A percentile compares a stretch with the other conserved stretches of the same genome.
phyloP scores from a whole-genome alignment of 2,797 vertebrate species.

The Enoplosus armatus region DNA sequence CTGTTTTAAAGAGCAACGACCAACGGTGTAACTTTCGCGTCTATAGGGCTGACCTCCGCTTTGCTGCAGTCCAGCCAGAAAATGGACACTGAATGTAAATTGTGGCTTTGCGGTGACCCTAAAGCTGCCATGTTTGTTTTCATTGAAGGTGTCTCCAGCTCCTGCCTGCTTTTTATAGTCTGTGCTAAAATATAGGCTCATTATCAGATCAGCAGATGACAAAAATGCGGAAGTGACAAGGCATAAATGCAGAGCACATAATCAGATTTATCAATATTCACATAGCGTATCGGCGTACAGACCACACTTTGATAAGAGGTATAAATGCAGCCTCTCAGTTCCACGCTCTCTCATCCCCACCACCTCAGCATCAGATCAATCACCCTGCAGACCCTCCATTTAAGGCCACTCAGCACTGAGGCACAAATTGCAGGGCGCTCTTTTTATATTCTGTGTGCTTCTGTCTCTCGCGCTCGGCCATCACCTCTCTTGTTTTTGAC shows the following conservation, averaged over 20 bases:
- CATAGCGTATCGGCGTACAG: background rate
- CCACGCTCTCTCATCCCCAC: background rate
- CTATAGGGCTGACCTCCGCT: too few relatives aligned
- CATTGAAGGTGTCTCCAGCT: background rate
- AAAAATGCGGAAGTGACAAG: background rate
- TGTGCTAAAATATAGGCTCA: background rate
- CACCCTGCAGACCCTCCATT: constrained; percentile 22
- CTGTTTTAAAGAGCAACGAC: too few relatives aligned
- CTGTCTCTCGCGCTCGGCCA: background rate
- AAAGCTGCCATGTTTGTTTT: background rate
- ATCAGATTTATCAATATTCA: background rate
- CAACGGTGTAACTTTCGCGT: too few relatives aligned
- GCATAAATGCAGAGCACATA: background rate
- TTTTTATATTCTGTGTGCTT: background rate
- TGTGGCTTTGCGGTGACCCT: background rate
- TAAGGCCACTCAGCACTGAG: constrained; percentile 19
- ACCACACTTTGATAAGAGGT: background rate
- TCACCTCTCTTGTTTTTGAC: background rate
- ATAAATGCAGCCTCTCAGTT: background rate
- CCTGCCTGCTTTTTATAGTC: background rate
- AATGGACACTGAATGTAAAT: background rate
- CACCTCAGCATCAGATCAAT: background rate
- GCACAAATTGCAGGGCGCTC: constrained; percentile 10
- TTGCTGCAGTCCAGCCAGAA: too few relatives aligned
- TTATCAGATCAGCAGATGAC: background rate